Conservation (phyloP, 2,113 vertebrate species). For the Panthera leo region DNA sequence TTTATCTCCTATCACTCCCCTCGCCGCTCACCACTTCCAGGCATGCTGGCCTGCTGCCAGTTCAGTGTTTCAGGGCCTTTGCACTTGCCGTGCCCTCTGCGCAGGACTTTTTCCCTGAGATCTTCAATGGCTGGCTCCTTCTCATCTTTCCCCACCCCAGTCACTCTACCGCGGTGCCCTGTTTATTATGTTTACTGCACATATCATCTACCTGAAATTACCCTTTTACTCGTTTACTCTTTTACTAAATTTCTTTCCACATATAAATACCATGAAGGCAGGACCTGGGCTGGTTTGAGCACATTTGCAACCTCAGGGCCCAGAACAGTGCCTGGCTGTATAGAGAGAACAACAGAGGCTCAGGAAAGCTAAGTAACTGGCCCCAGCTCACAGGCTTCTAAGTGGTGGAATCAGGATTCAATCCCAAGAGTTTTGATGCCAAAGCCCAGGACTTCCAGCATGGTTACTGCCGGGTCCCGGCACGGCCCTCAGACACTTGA, state of each 20-base stretch:
- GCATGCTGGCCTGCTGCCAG: not conserved
- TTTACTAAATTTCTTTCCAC: not conserved
- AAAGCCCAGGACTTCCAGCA: not conserved
- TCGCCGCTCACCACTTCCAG: not conserved
- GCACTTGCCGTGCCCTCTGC: not conserved
- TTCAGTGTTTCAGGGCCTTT: not conserved
- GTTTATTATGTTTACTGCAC: not conserved
- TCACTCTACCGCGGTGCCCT: not conserved
- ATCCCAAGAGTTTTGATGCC: not conserved
- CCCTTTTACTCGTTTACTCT: not conserved
- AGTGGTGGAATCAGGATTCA: not conserved
- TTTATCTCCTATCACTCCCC: not conserved
- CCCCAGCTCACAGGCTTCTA: not conserved
- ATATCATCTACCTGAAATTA: not conserved
- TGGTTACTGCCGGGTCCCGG: not conserved
- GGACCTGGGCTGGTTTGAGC: not conserved
- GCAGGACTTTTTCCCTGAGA: not conserved
- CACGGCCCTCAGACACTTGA: fast-evolving
- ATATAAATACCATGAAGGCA: not conserved
- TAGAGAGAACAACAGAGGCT: not conserved
- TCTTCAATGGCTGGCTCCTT: not conserved
- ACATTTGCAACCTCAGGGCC: not conserved
- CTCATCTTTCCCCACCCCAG: not conserved
- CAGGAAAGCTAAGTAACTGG: not conserved
- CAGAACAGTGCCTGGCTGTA: not conserved